Conservation (phyloP, 2,113 vertebrate genomes). For the Arvicanthis niloticus region DNA sequence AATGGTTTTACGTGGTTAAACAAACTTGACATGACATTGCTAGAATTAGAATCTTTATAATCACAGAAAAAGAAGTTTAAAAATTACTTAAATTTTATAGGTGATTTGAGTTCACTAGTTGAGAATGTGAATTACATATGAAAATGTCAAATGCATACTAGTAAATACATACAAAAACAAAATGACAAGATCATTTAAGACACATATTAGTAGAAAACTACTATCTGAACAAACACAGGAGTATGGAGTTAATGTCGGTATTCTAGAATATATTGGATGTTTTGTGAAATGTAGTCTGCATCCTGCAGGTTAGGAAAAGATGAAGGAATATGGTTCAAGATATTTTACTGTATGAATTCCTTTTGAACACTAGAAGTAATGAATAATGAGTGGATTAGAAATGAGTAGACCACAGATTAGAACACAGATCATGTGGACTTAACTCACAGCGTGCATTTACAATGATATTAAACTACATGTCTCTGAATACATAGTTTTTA, state of each 20-base stretch:
- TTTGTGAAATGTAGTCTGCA: background rate
- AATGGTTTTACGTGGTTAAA: background rate
- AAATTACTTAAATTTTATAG: background rate
- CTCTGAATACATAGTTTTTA: background rate
- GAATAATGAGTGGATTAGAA: background rate
- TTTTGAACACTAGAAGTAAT: background rate
- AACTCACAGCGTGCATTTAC: background rate
- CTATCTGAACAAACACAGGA: background rate
- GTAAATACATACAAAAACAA: background rate
- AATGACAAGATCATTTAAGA: background rate
- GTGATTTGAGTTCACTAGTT: background rate
- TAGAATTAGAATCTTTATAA: background rate
- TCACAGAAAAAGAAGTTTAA: background rate
- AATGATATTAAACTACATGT: background rate
- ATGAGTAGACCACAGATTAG: background rate
- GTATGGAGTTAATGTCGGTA: background rate
- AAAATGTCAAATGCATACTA: background rate
- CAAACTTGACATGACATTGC: background rate
- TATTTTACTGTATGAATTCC: background rate
- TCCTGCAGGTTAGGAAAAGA: background rate
- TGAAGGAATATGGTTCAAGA: background rate
- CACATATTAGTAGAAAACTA: background rate
- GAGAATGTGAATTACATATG: background rate
- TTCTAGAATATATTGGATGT: background rate
- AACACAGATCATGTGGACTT: background rate